Evolutionary conservation across 2,113 vertebrate species (phyloP), one percentile per base, ranked within the genome.

Genomic region (Poeciliopsis occidentalis): DNA sequence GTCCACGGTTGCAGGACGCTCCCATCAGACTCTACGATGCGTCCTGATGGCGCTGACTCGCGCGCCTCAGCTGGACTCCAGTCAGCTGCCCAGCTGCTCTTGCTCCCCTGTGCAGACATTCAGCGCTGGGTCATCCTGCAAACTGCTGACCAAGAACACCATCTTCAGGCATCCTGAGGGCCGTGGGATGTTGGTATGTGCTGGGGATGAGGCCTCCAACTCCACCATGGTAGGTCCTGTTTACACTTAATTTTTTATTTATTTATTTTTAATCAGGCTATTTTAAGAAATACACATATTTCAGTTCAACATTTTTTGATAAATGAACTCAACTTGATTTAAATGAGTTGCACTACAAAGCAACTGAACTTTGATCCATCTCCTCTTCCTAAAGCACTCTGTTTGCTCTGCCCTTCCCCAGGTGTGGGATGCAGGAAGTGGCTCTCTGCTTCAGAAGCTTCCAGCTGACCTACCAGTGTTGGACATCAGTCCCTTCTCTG

Each of bases 111-210:
- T 99, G 30, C 97, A 99, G 86, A 97, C 95, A 0, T 99, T 99
- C 89, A 94, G 27, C 0, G 96, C 94, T 0, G 98, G 98, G 26
- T 91, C 95, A 1, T 95, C 96, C 60, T 98, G 96, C 89, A 99
- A 97, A 78, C 67, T 99, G 64, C 94, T 99, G 73, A 99, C 97
- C 85, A 99, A 98, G 92, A 99, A 95, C 71, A 94, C 97, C 8
- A 94, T 99, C 66, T 99, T 99, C 81, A 95, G 84, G 86, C 96
- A 94, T 57, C 98, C 98, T 0, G 94, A 92, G 1, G 94, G 94
- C 6, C 88, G 89, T 0, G 94, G 95, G 13, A 95, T 87, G 11
- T 93, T 99, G 34, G 97, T 98, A 69, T 98, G 97, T 41, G 95
- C 96, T 1, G 97, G 98, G 0, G 96, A 99, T 12, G 97, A 99